Evolutionary conservation across 2,113 vertebrate species (phyloP), one percentile per base, ranked within the genome.

Genomic region (Microtus oregoni): DNA sequence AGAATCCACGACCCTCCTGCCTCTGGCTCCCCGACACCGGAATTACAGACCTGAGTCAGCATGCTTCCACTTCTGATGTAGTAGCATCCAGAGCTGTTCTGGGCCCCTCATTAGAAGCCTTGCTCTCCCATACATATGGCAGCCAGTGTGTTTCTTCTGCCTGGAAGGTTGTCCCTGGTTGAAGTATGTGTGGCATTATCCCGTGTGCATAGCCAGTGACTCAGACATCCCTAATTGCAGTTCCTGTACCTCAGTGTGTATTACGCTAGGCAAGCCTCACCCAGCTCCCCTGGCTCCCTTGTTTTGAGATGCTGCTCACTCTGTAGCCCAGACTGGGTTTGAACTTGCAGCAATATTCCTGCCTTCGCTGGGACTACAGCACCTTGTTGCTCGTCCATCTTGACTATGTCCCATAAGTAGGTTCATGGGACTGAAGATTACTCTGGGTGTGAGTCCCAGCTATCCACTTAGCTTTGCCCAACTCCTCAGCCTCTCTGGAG

Each of bases 91-190:
- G n/a, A 73, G 47, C 15, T 41, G 55, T 83, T 83, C 55, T 15
- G 12, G 6, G 0, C 0, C 47, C 55, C 52, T 38, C 28, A 7
- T 24, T n/a, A 3, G n/a, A 15, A 75, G 17, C 44, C 8, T 47
- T 0, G 8, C 26, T 79, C 79, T 65, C 47, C 61, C 55, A 47
- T 12, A 4, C 55, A 47, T 12, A 3, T 9, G 3, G 70, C 15
- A 26, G 30, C 63, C 63, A 14, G 3, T 41, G 5, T 41, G 5
- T 61, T 55, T 61, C 52, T n/a, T 58, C 55, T 3, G 22, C 35
- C 0, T 28, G 38, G 58, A 11, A 44, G 38, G 61, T 10, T 44
- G 58, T 44, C 58, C 14, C 58, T 65, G 52, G 11, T 15, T 61
- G 52, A 58, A 58, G n/a, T n/a, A 81, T 24, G 2, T 5, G 19